Percentiles rank a stretch among this genome's conserved stretches.
Conservation (phyloP, 2,888 invertebrate species). For the Andricus quercusramuli region DNA sequence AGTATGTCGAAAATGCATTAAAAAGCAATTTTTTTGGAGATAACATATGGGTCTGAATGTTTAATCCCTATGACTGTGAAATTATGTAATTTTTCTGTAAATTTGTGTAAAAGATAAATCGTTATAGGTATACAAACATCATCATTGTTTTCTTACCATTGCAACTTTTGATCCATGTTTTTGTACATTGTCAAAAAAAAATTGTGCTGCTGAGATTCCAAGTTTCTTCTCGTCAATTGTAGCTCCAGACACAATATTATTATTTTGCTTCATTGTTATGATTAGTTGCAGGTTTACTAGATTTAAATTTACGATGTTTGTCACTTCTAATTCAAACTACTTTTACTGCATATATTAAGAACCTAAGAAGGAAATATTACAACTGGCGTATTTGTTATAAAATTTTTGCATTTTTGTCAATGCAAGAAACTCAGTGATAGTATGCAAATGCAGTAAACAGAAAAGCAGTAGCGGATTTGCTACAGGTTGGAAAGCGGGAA, state of each 20-base stretch:
- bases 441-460: too few species aligned
- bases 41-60: too few species aligned
- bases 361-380: not conserved
- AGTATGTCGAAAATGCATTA: too few species aligned
- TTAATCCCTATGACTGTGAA: too few species aligned
- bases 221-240: not conserved
- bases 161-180: not conserved
- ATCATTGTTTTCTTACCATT: not conserved
- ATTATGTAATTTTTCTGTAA: too few species aligned
- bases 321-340: too few species aligned
- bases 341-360: not conserved
- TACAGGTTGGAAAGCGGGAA: too few species aligned
- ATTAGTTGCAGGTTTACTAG: not conserved
- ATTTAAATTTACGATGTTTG: not conserved
- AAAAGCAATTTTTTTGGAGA: too few species aligned
- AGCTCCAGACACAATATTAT: conserved; percentile 1
- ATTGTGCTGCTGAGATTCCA: not conserved
- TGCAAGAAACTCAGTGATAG: too few species aligned
- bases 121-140: too few species aligned
- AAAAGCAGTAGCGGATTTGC: too few species aligned
- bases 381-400: not conserved
- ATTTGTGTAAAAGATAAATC: too few species aligned
- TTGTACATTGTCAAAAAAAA: not conserved
- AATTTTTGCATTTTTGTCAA: not conserved
- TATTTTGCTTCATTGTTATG: not conserved